phyloP scores from a whole-genome alignment of 2,797 vertebrate genomes.

The Acipenser ruthenus region DNA sequence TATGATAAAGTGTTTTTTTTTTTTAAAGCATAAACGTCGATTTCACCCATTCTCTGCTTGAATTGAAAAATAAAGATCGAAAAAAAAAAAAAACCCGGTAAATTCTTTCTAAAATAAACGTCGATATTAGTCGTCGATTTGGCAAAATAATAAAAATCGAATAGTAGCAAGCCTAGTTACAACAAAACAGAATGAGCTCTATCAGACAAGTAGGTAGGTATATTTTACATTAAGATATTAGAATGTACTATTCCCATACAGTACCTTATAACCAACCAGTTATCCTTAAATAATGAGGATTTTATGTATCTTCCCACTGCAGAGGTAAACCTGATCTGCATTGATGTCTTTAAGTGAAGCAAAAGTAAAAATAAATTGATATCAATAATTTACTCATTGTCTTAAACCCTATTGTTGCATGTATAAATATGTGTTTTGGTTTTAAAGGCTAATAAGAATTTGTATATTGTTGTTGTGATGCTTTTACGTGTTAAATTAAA shows the following conservation, averaged over 20 bases:
- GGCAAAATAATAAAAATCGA: too few species aligned
- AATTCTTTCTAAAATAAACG: too few species aligned
- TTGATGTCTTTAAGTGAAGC: conserved; percentile 27
- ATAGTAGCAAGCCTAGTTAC: too few species aligned
- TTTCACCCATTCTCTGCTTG: too few species aligned
- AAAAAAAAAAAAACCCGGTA: too few species aligned
- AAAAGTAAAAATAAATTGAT: conserved; percentile 41
- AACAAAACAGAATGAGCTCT: too few species aligned
- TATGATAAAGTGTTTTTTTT: too few species aligned
- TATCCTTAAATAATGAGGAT: conserved; percentile 34
- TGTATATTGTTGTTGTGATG: conserved; percentile 90
- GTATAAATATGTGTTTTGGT: conserved; percentile 82
- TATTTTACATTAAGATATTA: conserved; percentile 41
- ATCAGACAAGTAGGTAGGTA: conserved; percentile 9
- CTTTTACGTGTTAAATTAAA: conserved; percentile 82
- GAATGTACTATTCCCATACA: conserved; percentile 41
- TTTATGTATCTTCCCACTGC: conserved; percentile 33
- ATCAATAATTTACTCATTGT: conserved; percentile 68
- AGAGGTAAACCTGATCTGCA: conserved; percentile 23
- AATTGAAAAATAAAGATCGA: too few species aligned
- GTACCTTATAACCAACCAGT: conserved; percentile 33
- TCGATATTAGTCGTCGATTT: too few species aligned
- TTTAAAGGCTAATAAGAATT: conserved; percentile 76
- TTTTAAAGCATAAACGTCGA: too few species aligned
- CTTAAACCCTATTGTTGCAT: conserved; percentile 86